phyloP scores from a whole-genome alignment of 2,797 vertebrate species.

The Catostomus latipinnis region DNA sequence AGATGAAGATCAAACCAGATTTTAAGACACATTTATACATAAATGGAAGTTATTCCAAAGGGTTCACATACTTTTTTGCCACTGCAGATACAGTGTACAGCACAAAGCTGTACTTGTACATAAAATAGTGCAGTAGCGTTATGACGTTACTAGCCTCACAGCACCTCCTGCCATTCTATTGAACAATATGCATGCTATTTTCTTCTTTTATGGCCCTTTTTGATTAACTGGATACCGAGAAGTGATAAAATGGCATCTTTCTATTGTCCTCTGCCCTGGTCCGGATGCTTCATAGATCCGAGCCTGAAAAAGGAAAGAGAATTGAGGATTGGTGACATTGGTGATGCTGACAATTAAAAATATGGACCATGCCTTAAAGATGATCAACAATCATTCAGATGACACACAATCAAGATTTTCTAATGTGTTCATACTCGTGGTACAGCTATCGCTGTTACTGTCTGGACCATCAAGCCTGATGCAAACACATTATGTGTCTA shows the following conservation, averaged over 20 bases:
- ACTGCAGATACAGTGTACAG: background rate
- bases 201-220: background rate
- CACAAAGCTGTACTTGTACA: conserved; percentile 1
- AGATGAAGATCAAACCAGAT: no score
- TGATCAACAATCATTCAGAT: background rate
- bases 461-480: conserved; percentile 24
- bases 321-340: background rate
- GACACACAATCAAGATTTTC: background rate
- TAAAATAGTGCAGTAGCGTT: conserved; percentile 8
- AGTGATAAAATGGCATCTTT: no score
- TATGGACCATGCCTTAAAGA: conserved; percentile 7
- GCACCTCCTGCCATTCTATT: conserved; percentile 32
- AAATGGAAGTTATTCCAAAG: no score
- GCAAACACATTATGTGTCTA: background rate
- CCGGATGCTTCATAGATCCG: background rate
- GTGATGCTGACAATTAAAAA: background rate
- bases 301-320: background rate
- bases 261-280: background rate
- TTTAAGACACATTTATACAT: no score
- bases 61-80: no score
- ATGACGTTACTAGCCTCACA: conserved; percentile 29
- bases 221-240: no score
- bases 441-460: conserved; percentile 21
- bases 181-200: conserved; percentile 1
- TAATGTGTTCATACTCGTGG: background rate